Evolutionary conservation across 2,797 vertebrate species (phyloP).

Genomic region (Myotis findleyi): DNA sequence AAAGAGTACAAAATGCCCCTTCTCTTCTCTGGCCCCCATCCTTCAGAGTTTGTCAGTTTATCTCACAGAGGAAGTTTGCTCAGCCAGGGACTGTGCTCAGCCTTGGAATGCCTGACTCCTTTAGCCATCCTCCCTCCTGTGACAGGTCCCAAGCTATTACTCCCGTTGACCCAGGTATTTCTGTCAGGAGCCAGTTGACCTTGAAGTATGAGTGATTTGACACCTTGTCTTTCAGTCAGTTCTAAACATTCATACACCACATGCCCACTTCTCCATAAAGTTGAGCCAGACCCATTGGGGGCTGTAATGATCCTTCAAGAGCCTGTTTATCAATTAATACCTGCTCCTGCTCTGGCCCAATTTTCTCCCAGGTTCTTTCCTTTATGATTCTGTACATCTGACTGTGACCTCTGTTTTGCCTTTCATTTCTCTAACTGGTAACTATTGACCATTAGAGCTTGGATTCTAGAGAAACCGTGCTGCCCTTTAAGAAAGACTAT

Average conservation of each 20-base stretch:
- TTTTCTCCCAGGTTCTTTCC: neutral
- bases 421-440: neutral
- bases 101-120: neutral
- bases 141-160: neutral
- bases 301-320: neutral
- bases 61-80: neutral
- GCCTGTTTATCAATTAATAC: neutral
- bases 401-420: neutral
- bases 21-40: neutral
- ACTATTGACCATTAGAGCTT: neutral
- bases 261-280: neutral
- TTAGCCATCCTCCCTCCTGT: neutral
- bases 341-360: neutral
- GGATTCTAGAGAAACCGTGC: neutral
- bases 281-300: neutral
- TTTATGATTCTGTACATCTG: neutral
- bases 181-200: constrained; percentile 29
- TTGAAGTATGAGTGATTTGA: constrained; percentile 18
- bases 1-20: neutral
- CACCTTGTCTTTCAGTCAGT: neutral
- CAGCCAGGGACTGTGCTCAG: neutral
- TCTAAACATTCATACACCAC: neutral
- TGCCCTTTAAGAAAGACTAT: neutral
- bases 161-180: constrained; percentile 62
- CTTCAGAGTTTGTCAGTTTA: neutral